A percentile compares a stretch with the other conserved stretches of the same genome.
Conservation (phyloP, 23 tunicate species). For the Trididemnum nubilum region DNA sequence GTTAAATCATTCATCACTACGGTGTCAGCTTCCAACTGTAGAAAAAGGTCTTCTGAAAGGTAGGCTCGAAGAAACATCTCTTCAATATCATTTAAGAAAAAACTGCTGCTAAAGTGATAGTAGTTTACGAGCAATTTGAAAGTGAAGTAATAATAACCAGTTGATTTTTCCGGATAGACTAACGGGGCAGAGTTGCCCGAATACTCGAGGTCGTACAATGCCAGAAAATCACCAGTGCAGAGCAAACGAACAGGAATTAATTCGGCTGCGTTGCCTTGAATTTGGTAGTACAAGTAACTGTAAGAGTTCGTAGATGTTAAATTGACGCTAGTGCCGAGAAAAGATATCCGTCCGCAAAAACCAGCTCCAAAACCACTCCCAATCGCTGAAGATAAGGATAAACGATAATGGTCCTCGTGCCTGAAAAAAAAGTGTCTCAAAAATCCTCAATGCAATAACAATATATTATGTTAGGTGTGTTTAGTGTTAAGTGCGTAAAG, state of each 20-base stretch:
- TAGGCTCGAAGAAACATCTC: conserved; percentile 3
- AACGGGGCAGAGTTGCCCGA: neutral
- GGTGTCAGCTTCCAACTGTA: neutral
- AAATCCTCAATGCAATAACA: too few relatives aligned
- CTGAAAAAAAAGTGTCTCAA: conserved; percentile 10
- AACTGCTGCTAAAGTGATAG: neutral
- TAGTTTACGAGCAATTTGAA: neutral
- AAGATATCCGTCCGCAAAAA: conserved; percentile 4
- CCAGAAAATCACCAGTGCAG: conserved; percentile 13
- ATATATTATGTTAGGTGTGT: too few relatives aligned
- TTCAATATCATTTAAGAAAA: neutral
- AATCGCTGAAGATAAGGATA: neutral
- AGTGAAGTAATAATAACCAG: neutral
- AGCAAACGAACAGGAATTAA: neutral
- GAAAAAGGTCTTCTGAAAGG: conserved; percentile 16
- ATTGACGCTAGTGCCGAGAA: neutral
- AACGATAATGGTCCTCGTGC: neutral
- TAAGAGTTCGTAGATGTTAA: neutral
- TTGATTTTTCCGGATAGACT: neutral
- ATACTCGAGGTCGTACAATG: neutral
- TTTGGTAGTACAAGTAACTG: neutral
- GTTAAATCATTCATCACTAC: too few relatives aligned
- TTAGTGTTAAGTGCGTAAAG: too few relatives aligned
- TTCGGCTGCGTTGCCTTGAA: neutral
- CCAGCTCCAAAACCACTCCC: neutral